These are phyloP conservation scores for Phrynocephalus versicolor DNA, from an alignment of 2,113 vertebrate species.

Conservation along the genomic window DNA sequence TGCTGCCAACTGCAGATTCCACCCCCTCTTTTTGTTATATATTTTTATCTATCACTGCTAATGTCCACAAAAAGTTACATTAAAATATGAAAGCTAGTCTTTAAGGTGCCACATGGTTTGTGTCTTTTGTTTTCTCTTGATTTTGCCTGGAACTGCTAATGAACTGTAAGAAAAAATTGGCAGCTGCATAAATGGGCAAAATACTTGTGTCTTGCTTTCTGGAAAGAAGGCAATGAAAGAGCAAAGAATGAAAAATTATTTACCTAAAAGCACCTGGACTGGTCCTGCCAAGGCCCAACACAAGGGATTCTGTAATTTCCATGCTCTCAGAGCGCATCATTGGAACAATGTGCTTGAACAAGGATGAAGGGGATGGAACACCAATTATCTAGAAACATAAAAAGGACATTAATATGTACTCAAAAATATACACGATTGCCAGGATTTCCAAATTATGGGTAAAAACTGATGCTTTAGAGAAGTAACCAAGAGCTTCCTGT, in stretches of 20 bases:
- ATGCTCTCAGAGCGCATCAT: conserved; percentile 99
- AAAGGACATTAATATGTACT: background rate
- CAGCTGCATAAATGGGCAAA: background rate
- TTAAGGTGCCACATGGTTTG: too few species aligned
- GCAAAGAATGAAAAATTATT: conserved; percentile 26
- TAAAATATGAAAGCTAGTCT: too few species aligned
- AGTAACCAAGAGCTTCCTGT: background rate
- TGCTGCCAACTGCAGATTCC: background rate
- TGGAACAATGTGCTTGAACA: conserved; percentile 98
- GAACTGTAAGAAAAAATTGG: too few species aligned
- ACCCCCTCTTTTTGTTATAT: background rate
- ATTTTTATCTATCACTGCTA: background rate
- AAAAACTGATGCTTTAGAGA: background rate
- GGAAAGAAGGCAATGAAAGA: background rate
- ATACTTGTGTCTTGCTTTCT: conserved; percentile 1
- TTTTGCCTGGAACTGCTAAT: too few species aligned
- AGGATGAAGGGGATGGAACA: conserved; percentile 93
- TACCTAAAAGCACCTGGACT: conserved; percentile 97
- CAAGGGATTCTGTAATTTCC: conserved; percentile 98
- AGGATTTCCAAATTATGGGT: background rate
- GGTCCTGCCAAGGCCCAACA: conserved; percentile 99
- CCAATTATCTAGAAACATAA: conserved; percentile 86
- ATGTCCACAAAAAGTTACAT: too few species aligned
- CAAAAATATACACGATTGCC: background rate
- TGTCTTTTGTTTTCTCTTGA: too few species aligned